Evolutionary conservation across 2,113 vertebrate genomes (phyloP), one percentile per base, ranked within the genome.

Genomic region (Emydura subglobosa): DNA sequence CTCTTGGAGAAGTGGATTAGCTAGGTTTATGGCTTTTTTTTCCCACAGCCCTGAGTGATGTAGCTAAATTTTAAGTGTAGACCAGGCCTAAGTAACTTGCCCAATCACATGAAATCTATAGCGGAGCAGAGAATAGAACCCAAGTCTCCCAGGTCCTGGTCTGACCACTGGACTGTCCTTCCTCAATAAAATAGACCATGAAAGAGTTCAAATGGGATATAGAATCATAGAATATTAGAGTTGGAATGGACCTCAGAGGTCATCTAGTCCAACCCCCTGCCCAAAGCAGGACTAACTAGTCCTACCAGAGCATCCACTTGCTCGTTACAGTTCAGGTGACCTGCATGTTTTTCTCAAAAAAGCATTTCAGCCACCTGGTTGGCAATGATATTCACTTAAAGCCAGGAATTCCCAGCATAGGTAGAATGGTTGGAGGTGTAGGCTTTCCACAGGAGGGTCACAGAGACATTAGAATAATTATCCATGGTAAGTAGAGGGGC

Each of bases 171-270:
- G 31, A 65, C 7, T 14, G 17, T 65, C 31, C 61, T 2, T 49
- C 72, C n/a, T 61, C 13, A 0, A 10, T 65, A 39, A 49, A 80
- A 5, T 3, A 4, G n/a, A 11, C 13, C 4, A 5, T 14, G 4
- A 21, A 27, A 44, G 25, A 42, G 42, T 47, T 78, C 42, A 47
- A 27, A 27, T 78, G 74, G 42, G 24, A 29, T 27, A 47, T 44
- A 39, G 39, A 39, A 39, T 39, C 39, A 39, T 39, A 39, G 39
- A 39, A 39, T 39, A 39, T 39, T 39, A 39, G 39, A 39, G 39
- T 39, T 39, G 39, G 39, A 39, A 39, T 39, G 39, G 39, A 39
- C 39, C 3, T 39, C 39, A 39, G 39, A 39, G 39, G 39, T 39
- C 39, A 39, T 39, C 39, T 39, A 39, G 39, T 39, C 39, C 39